Percentiles rank a stretch among this genome's conserved stretches.
Conservation (phyloP, 2,888 invertebrate species). For the Tolmerus cingulatus region DNA sequence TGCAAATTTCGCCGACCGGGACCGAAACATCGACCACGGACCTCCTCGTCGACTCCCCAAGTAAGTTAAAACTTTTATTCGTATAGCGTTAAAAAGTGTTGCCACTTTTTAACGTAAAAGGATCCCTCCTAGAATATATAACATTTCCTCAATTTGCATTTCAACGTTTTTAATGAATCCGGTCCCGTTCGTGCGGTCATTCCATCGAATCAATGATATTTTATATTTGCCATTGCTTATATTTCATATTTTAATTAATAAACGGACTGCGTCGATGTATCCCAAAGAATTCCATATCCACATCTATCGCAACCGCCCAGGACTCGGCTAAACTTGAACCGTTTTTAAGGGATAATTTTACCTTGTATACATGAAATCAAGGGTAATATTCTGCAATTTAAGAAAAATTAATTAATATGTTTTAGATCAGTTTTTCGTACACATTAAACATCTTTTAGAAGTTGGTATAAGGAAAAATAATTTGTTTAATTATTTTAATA, state of each 20-base stretch:
- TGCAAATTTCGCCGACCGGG: constrained; percentile 69
- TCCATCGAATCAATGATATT: neutral
- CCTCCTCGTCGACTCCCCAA: constrained; percentile 82
- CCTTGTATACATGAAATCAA: too few species aligned
- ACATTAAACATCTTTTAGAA: too few species aligned
- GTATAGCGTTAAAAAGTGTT: neutral
- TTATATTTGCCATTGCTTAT: constrained; percentile 27
- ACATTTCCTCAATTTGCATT: constrained; percentile 19
- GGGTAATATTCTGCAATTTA: too few species aligned
- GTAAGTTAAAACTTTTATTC: constrained; percentile 68
- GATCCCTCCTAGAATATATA: constrained; percentile 9
- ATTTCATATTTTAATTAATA: constrained; percentile 41
- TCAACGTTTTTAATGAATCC: constrained; percentile 24
- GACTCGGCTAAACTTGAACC: neutral
- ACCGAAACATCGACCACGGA: constrained; percentile 71
- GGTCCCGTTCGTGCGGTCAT: neutral
- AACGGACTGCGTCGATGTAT: constrained; percentile 14
- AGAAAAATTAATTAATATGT: too few species aligned
- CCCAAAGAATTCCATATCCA: neutral
- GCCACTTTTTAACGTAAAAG: neutral
- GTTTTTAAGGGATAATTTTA: too few species aligned
- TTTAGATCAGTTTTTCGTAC: too few species aligned
- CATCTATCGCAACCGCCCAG: neutral
- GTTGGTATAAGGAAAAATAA: too few species aligned
- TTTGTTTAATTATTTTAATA: too few species aligned